Evolutionary conservation across 2,888 invertebrate species (phyloP), one percentile per base, ranked within the genome.

Genomic region (Halictus quadricinctus): DNA sequence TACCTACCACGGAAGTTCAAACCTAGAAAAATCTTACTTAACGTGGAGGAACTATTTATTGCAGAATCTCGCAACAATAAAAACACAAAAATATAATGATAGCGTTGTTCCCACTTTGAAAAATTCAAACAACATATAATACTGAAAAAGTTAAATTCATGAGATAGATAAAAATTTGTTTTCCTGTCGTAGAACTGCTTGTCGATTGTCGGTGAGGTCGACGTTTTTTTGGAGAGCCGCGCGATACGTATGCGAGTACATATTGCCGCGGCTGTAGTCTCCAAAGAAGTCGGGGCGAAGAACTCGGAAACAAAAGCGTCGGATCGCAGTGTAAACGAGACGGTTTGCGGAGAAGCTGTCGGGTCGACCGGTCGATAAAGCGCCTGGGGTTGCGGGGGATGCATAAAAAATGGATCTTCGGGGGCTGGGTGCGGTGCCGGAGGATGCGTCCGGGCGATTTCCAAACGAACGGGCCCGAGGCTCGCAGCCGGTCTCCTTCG

Each of bases 261-360:
- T 1, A n/a, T n/a, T 2, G 10, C 10, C 12, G 46, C 46, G 12
- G 12, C 46, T 54, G 54, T 54, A 54, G n/a, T 10, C 21, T 21
- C 54, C n/a, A 21, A 58, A 58, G 10, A 58, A 58, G 54, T 58
- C n/a, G 36, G 36, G 1, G 54, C 10, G 12, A n/a, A 21, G n/a
- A 58, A n/a, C n/a, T n/a, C 58, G 58, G 58, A n/a, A 58, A 58
- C n/a, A 58, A 58, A 58, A n/a, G 58, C n/a, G n/a, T n/a, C 58
- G 58, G 58, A 58, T 58, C n/a, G 58, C 58, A 58, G 58, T 58
- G n/a, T n/a, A 58, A 58, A 58, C n/a, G 58, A 58, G n/a, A 58
- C n/a, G 58, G n/a, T n/a, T n/a, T 58, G 58, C 5, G 58, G 12
- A n/a, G 58, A n/a, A 58, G 58, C 58, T 58, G 58, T 58, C n/a